A percentile compares a stretch with the other conserved stretches of the same genome.
phyloP scores from a whole-genome alignment of 2,797 vertebrate genomes.

The Coregonus ussuriensis region DNA sequence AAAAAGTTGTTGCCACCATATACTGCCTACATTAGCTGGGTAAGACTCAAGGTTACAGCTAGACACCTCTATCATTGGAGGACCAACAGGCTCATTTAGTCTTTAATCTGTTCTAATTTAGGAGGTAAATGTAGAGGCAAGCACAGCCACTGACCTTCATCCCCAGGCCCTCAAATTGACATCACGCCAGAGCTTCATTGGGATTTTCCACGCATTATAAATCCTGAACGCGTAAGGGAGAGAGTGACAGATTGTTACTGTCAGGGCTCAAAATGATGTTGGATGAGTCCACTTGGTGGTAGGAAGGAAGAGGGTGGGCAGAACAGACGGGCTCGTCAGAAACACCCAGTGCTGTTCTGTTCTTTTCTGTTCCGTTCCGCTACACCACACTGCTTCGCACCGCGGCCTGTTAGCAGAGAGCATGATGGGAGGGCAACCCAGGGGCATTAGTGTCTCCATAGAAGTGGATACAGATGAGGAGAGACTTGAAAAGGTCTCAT shows the following conservation, averaged over 20 bases:
- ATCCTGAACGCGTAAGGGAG: neutral
- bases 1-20: neutral
- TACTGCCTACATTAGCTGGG: neutral
- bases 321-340: neutral
- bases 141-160: conserved; percentile 25
- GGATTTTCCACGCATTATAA: conserved; percentile 19
- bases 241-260: conserved; percentile 40
- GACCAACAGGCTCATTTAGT: neutral
- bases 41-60: conserved; percentile 8
- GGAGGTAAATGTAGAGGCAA: conserved; percentile 12
- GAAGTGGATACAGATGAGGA: neutral
- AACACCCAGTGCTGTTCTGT: neutral
- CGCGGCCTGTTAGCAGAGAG: neutral
- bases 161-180: neutral
- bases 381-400: neutral
- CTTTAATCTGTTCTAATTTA: conserved; percentile 14
- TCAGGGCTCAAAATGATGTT: conserved; percentile 33
- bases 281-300: conserved; percentile 15
- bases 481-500: neutral
- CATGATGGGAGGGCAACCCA: neutral
- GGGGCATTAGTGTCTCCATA: neutral
- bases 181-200: neutral
- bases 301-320: neutral
- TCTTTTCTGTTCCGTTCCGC: neutral
- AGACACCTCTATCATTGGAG: neutral